A percentile compares a stretch with the other conserved stretches of the same genome.
phyloP scores from a whole-genome alignment of 2,888 invertebrate genomes.

The Prosopocoilus inquinatus region DNA sequence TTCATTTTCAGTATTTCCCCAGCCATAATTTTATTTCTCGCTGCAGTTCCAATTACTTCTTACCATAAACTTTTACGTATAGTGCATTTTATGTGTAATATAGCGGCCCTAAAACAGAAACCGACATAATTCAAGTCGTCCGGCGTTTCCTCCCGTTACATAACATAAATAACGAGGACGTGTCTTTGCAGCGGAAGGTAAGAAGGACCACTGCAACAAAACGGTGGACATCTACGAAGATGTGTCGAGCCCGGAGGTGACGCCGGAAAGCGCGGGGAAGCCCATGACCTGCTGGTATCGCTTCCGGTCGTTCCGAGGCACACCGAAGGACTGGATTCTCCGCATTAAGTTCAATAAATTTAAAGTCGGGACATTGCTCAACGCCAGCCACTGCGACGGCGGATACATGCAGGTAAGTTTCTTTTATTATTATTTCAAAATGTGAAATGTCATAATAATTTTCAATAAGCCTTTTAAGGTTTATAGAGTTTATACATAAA shows the following conservation, averaged over 20 bases:
- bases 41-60: too few species aligned
- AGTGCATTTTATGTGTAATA: too few species aligned
- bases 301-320: conserved; percentile 83
- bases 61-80: too few species aligned
- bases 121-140: too few species aligned
- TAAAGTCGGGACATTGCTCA: conserved; percentile 83
- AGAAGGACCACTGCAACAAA: conserved; percentile 88
- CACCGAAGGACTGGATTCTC: conserved; percentile 87
- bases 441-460: background rate
- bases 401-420: conserved; percentile 80
- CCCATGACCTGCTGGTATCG: conserved; percentile 89
- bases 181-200: conserved; percentile 57
- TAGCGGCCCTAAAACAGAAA: too few species aligned
- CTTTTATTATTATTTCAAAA: background rate
- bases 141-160: too few species aligned
- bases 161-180: too few species aligned
- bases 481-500: too few species aligned
- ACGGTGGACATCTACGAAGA: conserved; percentile 93
- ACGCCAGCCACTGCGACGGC: conserved; percentile 84
- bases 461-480: too few species aligned
- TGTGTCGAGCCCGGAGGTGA: conserved; percentile 84
- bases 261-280: conserved; percentile 75
- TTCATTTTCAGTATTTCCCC: too few species aligned
- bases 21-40: too few species aligned
- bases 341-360: conserved; percentile 89